Evolutionary conservation across 2,113 vertebrate species (phyloP).

Genomic region (Toxotes jaculatrix): DNA sequence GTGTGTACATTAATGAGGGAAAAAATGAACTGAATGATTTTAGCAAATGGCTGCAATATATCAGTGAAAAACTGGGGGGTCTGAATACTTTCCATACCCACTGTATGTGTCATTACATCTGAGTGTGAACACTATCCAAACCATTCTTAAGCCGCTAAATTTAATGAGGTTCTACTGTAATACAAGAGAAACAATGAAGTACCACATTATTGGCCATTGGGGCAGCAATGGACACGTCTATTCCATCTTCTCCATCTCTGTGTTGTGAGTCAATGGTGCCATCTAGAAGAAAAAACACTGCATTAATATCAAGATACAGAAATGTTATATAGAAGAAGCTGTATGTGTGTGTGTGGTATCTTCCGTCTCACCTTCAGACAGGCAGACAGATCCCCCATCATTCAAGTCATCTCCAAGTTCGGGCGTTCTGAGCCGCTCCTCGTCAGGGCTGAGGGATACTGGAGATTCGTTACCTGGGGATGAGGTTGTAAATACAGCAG

Average conservation of each 20-base stretch:
- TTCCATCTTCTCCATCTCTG: constrained; percentile 82
- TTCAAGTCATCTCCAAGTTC: constrained; percentile 91
- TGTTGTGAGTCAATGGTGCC: constrained; percentile 87
- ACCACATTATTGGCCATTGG: constrained; percentile 91
- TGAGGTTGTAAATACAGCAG: constrained; percentile 92
- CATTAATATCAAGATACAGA: constrained; percentile 21
- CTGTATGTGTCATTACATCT: background rate
- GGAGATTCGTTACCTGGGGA: constrained; percentile 86
- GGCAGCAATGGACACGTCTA: constrained; percentile 81
- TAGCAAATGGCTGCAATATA: too few relatives aligned
- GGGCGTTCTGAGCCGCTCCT: constrained; percentile 83
- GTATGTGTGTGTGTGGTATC: background rate
- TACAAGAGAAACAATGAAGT: constrained; percentile 50
- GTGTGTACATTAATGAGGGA: too few relatives aligned
- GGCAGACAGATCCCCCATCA: constrained; percentile 90
- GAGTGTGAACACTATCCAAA: background rate
- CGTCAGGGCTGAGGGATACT: constrained; percentile 86
- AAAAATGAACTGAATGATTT: too few relatives aligned
- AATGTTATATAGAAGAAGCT: background rate
- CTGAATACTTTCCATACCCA: too few relatives aligned
- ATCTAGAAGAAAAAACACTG: constrained; percentile 83
- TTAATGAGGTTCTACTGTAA: constrained; percentile 13
- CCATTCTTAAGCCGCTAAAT: background rate
- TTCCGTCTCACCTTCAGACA: constrained; percentile 90
- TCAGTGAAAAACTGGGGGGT: too few relatives aligned